Evolutionary conservation across 2,113 vertebrate genomes (phyloP), one percentile per base, ranked within the genome.

Genomic region (Vombatus ursinus): DNA sequence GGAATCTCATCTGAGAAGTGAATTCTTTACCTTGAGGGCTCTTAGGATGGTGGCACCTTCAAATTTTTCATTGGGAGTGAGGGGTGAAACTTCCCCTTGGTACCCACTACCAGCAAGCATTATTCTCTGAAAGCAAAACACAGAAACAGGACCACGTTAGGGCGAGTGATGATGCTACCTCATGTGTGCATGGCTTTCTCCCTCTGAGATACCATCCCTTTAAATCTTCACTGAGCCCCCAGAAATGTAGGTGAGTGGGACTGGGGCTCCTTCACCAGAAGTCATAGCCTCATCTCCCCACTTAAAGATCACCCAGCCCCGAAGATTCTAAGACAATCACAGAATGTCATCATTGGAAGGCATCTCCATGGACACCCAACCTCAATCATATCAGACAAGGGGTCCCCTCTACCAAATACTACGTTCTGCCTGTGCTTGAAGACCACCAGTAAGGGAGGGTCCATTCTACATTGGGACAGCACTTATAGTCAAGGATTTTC

Each of bases 41-140:
- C 99, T 99, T 84, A 99, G 98, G 23, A 99, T 99, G 0, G 99
- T 99, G 48, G 99, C 99, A 19, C 99, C 99, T 99, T 99, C 99
- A 96, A 99, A 99, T 97, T 98, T 99, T 97, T 99, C 99, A 14
- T 99, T 99, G 0, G 99, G 99, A 0, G 99, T 99, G 96, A 99
- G 99, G 0, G 99, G 99, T 47, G 99, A 99, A 91, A 98, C 99
- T 98, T 99, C 99, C 0, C 99, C 99, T 97, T 99, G 98, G 98
- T 99, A 99, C 14, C 99, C 99, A 0, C 99, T 99, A 52, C 99
- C 99, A 95, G 99, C 99, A 89, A 99, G 98, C 93, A 99, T 99
- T 93, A 99, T 99, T 0, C 98, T 98, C 99, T 99, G 97, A 23
- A 50, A 96, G 89, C 0, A 92, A 94, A 97, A 95, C 19, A 52